These are phyloP conservation scores for Nomada ruficornis DNA, from an alignment of 2,888 invertebrate genomes.

Conservation along the genomic window DNA sequence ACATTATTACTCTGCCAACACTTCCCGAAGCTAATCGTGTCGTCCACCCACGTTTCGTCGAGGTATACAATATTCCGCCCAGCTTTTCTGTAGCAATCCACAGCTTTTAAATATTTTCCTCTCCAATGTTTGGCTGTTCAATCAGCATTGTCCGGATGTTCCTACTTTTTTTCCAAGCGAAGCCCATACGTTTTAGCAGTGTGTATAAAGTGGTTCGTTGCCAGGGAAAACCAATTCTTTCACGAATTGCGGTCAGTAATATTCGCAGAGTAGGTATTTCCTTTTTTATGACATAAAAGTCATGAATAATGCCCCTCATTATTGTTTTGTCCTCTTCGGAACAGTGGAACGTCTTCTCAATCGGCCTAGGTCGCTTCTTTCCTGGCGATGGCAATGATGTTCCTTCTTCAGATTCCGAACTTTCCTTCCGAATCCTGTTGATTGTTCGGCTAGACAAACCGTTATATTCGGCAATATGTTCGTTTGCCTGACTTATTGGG, in stretches of 20 bases:
- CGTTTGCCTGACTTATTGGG: background rate
- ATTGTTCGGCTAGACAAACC: background rate
- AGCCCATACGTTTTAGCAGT: background rate
- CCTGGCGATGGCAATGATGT: background rate
- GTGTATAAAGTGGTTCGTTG: background rate
- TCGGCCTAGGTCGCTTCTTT: background rate
- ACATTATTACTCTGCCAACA: background rate
- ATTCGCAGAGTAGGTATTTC: background rate
- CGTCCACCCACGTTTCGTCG: conserved; percentile 14
- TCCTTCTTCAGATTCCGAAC: background rate
- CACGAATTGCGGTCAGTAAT: background rate
- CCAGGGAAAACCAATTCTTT: conserved; percentile 6
- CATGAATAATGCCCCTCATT: background rate
- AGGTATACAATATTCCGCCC: background rate
- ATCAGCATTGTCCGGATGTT: background rate
- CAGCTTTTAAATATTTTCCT: background rate
- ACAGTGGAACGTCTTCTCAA: background rate
- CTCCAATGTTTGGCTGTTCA: background rate
- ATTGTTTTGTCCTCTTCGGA: background rate
- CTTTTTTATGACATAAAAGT: conserved; percentile 4
- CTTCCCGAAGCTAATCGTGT: background rate
- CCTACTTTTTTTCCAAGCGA: background rate
- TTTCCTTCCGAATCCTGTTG: background rate
- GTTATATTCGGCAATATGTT: conserved; percentile 1
- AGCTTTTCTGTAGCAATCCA: background rate